Percentiles rank a stretch among this genome's conserved stretches.
phyloP scores from a whole-genome alignment of 2,888 invertebrate species.

The Opisthograptis luteolata region DNA sequence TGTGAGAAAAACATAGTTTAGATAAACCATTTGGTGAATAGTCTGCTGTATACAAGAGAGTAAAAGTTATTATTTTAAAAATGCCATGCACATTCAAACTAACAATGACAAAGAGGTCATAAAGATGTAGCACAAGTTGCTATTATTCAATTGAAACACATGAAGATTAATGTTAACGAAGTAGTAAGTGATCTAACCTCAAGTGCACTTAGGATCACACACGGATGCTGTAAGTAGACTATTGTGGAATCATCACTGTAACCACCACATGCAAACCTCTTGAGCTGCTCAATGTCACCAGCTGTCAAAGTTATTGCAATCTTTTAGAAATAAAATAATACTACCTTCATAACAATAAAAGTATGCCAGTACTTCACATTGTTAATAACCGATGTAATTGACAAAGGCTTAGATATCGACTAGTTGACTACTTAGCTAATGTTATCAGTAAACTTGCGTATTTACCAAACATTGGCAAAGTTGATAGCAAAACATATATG shows the following conservation, averaged over 20 bases:
- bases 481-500: background rate
- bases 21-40: too few species aligned
- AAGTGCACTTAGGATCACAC: conserved; percentile 93
- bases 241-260: conserved; percentile 94
- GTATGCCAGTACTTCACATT: background rate
- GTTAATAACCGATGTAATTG: conserved; percentile 7
- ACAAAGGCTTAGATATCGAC: too few species aligned
- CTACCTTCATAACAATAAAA: background rate
- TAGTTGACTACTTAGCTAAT: too few species aligned
- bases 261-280: conserved; percentile 92
- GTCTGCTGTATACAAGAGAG: too few species aligned
- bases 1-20: too few species aligned
- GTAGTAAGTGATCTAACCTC: conserved; percentile 80
- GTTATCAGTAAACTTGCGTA: background rate
- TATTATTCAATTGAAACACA: conserved; percentile 16
- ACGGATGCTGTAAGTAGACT: conserved; percentile 94
- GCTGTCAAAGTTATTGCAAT: conserved; percentile 71
- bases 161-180: conserved; percentile 10
- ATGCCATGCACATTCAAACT: background rate
- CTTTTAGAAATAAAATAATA: background rate
- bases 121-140: conserved; percentile 8
- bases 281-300: conserved; percentile 92
- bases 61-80: too few species aligned
- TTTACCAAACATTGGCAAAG: background rate
- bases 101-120: conserved; percentile 6